phyloP scores from a whole-genome alignment of 2,797 vertebrate species.

The Antrozous pallidus region DNA sequence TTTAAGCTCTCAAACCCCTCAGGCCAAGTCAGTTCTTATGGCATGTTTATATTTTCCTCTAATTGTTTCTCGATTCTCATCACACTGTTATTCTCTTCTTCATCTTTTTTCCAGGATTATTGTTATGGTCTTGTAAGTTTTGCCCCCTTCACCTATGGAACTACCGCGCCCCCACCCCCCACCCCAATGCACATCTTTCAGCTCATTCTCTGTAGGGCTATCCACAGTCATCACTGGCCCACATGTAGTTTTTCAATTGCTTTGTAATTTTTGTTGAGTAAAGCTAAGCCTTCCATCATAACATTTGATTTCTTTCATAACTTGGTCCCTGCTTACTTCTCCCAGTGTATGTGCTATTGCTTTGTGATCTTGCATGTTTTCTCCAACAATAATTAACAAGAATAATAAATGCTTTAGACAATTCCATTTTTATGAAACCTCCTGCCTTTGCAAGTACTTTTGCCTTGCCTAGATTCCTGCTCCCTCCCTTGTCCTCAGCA shows the following conservation, averaged over 20 bases:
- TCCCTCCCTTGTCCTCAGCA: not conserved
- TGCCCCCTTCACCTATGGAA: not conserved
- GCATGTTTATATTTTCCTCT: too few species aligned
- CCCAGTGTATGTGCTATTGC: not conserved
- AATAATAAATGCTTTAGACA: not conserved
- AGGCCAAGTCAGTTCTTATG: not conserved
- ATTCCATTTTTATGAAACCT: not conserved
- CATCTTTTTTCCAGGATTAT: not conserved
- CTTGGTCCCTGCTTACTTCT: not conserved
- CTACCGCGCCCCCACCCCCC: rapidly evolving
- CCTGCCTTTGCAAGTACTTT: not conserved
- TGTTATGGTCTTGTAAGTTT: not conserved
- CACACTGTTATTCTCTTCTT: not conserved
- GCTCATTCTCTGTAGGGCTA: not conserved
- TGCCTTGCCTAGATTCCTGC: not conserved
- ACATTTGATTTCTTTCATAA: not conserved
- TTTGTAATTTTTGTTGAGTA: not conserved
- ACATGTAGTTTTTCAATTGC: not conserved
- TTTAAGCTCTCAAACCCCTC: not conserved
- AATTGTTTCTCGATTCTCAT: not conserved
- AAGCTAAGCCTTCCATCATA: not conserved
- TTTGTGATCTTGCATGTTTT: not conserved
- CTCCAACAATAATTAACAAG: not conserved
- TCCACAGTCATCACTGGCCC: not conserved
- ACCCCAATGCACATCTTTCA: not conserved